Evolutionary conservation across 64 coral and sea anemone species (phyloP), one percentile per base, ranked within the genome.

Genomic region (Pachyseris speciosa): DNA sequence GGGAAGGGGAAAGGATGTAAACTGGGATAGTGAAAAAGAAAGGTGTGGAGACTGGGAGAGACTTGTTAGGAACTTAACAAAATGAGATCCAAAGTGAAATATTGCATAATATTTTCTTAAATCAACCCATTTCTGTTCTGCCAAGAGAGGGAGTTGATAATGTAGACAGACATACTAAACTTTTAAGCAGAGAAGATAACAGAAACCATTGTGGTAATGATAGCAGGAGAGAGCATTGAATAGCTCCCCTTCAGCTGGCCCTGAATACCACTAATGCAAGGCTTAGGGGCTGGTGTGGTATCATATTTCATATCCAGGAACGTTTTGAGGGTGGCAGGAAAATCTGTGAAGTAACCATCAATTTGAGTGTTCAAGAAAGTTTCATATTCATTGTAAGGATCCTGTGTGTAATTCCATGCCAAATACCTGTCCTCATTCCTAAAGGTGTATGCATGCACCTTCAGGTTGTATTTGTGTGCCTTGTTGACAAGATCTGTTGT

Each of bases 361-460:
- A 81, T 58, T 2, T 19, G 30, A 63, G 24, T 22, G 11, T 81
- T 39, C 19, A 81, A 63, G 34, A 81, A 81, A 9, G 51, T 63
- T 81, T 81, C 7, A 41, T 81, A 81, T 3, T 81, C 77, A 24
- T 60, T 81, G 8, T 61, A 81, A 4, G 53, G 77, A 61, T 81
- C 77, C 34, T 81, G 53, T 39, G 33, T 81, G 77, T 81, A 81
- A 81, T 81, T 81, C 77, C 77, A 81, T 2, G 77, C 77, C 77
- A 81, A 63, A 26, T 81, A 81, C 5, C 12, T 81, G 33, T 63
- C 31, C 22, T 81, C 77, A n/a, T 81, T 81, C 34, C 77, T 81
- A 22, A 81, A 81, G 31, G 77, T 81, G 52, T 27, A 81, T 1
- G 77, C 22, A 36, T 81, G 77, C 25, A 81, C 77, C 32, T 61